Evolutionary conservation across 2,113 vertebrate species (phyloP), one percentile per base, ranked within the genome.

Genomic region (Sialia sialis): DNA sequence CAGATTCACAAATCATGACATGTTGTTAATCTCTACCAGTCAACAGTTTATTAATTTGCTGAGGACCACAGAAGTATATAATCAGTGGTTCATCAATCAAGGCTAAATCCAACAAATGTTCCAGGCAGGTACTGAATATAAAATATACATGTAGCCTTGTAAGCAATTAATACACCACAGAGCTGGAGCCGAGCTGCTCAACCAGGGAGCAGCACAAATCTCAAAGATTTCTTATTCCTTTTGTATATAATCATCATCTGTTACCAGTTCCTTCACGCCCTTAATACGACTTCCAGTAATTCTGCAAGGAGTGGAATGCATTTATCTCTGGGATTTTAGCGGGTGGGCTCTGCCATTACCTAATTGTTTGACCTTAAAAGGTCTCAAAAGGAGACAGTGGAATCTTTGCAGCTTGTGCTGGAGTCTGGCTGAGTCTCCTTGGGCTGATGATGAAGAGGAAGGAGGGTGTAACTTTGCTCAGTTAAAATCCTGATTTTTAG

Each of bases 41-140:
- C 96, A 97, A 94, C 95, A 94, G 91, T 94, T 96, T 97, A 97
- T 96, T 97, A 96, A 97, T 96, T 94, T 97, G 88, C 95, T 8
- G 3, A 81, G 83, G 77, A 90, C 86, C 60, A 94, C 94, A 95
- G 94, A 97, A 95, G 91, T 96, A 95, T 94, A 94, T 95, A 93
- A 97, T 96, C 95, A 95, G 77, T 48, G 95, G 90, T 95, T 96
- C 96, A 97, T 97, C 95, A 96, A 96, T 96, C 96, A 96, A 86
- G 76, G 88, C 86, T 95, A 94, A 95, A 95, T 94, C 94, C 94
- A 94, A 95, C 96, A 95, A 97, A 93, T 81, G 96, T 96, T 97
- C 94, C 86, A 90, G 94, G 93, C 96, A 95, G 95, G 95, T 97
- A 97, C 86, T 59, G 64, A 96, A 77, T 73, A 78, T 96, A 93